These are phyloP conservation scores for Eupithecia inturbata DNA, from an alignment of 2,888 invertebrate genomes.

Conservation along the genomic window DNA sequence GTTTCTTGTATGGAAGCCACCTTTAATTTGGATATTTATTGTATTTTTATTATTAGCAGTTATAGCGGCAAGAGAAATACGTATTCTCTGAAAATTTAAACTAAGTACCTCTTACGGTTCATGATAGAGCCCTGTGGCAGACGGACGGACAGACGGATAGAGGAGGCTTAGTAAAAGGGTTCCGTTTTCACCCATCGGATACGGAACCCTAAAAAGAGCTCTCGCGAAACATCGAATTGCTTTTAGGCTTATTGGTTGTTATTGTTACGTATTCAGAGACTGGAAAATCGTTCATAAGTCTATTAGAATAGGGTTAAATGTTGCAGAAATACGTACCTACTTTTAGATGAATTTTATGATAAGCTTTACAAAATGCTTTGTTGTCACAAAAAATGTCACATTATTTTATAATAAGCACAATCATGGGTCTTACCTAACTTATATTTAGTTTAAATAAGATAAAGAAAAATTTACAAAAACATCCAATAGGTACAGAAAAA, in stretches of 20 bases:
- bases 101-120: too few species aligned
- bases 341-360: background rate
- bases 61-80: too few species aligned
- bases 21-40: too few species aligned
- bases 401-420: background rate
- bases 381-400: background rate
- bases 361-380: slow-evolving; percentile 5
- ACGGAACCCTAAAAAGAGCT: too few species aligned
- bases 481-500: background rate
- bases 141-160: too few species aligned
- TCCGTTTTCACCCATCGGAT: too few species aligned
- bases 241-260: background rate
- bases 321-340: slow-evolving; percentile 1
- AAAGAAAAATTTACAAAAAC: background rate
- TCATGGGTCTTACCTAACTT: background rate
- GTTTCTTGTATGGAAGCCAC: too few species aligned
- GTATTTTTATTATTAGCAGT: too few species aligned
- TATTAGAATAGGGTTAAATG: slow-evolving; percentile 17
- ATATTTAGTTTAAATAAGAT: background rate
- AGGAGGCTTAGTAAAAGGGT: too few species aligned
- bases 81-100: too few species aligned
- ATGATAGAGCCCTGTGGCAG: too few species aligned
- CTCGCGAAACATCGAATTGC: background rate
- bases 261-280: slow-evolving; percentile 1
- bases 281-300: slow-evolving; percentile 12